Evolutionary conservation across 2,888 invertebrate species (phyloP).

Genomic region (Axea sp.): DNA sequence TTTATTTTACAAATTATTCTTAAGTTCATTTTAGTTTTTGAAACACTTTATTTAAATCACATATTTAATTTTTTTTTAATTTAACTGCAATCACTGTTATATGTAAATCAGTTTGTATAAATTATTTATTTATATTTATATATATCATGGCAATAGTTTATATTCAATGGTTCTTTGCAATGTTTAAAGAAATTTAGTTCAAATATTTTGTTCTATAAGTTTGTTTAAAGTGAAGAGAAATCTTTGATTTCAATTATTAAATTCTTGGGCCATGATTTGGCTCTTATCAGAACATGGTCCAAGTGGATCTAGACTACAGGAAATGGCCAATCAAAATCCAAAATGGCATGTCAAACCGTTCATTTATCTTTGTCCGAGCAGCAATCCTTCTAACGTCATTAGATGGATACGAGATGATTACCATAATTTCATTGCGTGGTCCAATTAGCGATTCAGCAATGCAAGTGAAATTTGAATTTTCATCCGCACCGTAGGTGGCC

Average conservation of each 20-base stretch:
- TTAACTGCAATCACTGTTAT: too few relatives aligned
- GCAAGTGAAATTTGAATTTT: constrained; percentile 50
- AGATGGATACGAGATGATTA: constrained; percentile 27
- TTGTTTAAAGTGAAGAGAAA: too few relatives aligned
- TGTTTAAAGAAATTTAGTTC: too few relatives aligned
- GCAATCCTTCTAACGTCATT: constrained; percentile 42
- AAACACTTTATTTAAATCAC: too few relatives aligned
- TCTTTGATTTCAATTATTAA: neutral
- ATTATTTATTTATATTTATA: too few relatives aligned
- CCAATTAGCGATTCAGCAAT: constrained; percentile 49
- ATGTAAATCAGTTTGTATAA: too few relatives aligned
- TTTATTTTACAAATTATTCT: too few relatives aligned
- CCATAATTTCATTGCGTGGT: constrained; percentile 44
- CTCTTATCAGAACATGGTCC: constrained; percentile 19
- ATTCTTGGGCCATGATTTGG: constrained; percentile 8
- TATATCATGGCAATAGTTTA: too few relatives aligned
- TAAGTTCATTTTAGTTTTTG: too few relatives aligned
- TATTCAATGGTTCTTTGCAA: too few relatives aligned
- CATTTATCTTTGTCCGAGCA: constrained; percentile 45
- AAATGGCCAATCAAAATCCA: constrained; percentile 36
- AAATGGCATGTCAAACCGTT: constrained; percentile 34
- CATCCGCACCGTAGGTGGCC: constrained; percentile 42
- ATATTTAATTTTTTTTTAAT: too few relatives aligned
- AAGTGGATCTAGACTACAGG: constrained; percentile 36
- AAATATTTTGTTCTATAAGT: too few relatives aligned